Conservation (phyloP, 2,113 vertebrate genomes). For the Scytalopus superciliaris region DNA sequence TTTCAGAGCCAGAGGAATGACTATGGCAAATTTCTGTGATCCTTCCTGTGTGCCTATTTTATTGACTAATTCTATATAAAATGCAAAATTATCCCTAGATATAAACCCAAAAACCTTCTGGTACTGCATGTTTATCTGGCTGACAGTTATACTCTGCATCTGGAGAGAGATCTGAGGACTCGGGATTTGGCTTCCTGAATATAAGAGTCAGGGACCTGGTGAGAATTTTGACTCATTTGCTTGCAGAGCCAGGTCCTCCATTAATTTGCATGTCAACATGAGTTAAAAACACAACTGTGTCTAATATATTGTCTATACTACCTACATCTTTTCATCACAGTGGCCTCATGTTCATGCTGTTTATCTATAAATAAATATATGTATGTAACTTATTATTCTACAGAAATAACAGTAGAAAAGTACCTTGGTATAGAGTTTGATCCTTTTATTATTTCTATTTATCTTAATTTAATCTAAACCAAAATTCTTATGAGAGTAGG, state of each 20-base stretch:
- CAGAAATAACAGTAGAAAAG: background rate
- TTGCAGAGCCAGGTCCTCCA: background rate
- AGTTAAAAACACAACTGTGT: background rate
- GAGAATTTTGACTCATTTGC: background rate
- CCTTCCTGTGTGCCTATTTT: background rate
- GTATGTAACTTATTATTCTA: background rate
- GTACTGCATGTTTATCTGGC: background rate
- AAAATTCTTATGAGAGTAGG: background rate
- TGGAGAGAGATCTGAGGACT: background rate
- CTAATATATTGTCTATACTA: background rate
- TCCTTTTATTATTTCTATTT: background rate
- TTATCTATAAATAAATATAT: background rate
- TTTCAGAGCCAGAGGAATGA: background rate
- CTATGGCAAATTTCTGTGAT: background rate
- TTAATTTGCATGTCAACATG: background rate
- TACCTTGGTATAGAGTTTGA: background rate
- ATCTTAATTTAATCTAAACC: background rate
- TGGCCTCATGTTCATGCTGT: background rate
- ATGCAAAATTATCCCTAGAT: background rate
- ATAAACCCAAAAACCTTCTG: background rate
- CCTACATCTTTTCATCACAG: background rate
- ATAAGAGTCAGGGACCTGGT: accelerated
- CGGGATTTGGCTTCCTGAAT: background rate
- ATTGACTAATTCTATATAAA: background rate
- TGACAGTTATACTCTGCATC: background rate